Evolutionary conservation across 2,113 vertebrate genomes (phyloP).

Genomic region (Megalops atlanticus): DNA sequence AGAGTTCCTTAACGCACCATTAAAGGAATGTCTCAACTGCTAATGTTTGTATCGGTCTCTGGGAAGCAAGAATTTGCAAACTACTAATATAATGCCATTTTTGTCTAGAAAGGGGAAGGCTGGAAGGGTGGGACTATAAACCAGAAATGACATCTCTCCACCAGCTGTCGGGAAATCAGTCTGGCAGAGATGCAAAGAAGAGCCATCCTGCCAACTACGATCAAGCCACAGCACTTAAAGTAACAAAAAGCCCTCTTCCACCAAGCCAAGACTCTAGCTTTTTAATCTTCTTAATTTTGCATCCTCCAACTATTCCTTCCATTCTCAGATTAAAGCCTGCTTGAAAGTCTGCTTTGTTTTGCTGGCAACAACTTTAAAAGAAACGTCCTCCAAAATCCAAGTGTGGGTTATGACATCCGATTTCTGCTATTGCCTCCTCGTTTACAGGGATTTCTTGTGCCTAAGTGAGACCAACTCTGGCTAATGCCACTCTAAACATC

Average conservation of each 20-base stretch:
- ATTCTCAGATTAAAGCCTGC: background rate
- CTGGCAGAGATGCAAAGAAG: slow-evolving; percentile 43
- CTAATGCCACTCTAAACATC: too few relatives aligned
- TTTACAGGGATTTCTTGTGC: too few relatives aligned
- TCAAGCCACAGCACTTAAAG: background rate
- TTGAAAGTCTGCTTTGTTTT: background rate
- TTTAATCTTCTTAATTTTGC: background rate
- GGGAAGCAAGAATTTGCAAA: slow-evolving; percentile 32
- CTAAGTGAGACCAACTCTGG: too few relatives aligned
- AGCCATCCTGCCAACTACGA: slow-evolving; percentile 17
- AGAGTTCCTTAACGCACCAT: slow-evolving; percentile 44
- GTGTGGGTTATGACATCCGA: too few relatives aligned
- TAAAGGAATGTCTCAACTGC: slow-evolving; percentile 33
- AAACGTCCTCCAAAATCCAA: too few relatives aligned
- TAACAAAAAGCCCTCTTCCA: background rate
- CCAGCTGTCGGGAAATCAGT: slow-evolving; percentile 23
- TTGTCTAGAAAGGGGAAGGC: background rate
- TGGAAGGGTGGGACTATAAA: slow-evolving; percentile 29
- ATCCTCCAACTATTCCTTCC: background rate
- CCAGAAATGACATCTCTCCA: slow-evolving; percentile 40
- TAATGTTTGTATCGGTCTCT: slow-evolving; percentile 33
- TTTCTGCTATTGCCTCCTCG: too few relatives aligned
- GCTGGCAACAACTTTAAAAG: too few relatives aligned
- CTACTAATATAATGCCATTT: slow-evolving; percentile 42
- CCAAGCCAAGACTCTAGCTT: background rate